These are phyloP conservation scores for Motacilla alba DNA, from an alignment of 2,113 vertebrate genomes.

Conservation along the genomic window DNA sequence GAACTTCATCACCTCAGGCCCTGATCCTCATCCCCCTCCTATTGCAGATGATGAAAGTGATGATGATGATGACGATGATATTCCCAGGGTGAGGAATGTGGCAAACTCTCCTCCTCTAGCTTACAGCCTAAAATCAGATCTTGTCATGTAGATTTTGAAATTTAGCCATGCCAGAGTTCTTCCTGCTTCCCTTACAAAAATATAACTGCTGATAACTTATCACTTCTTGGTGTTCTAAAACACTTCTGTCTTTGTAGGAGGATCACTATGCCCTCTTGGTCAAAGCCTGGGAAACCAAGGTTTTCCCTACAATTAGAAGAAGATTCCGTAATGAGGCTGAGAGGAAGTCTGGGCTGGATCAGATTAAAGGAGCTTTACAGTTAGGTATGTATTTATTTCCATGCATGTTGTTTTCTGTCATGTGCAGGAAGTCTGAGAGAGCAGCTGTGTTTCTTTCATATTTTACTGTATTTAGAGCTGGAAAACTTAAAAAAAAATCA, in stretches of 20 bases:
- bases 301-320: conserved; percentile 96
- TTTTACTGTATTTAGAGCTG: neutral
- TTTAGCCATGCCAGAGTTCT: neutral
- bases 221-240: neutral
- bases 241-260: conserved; percentile 76
- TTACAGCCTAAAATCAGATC: neutral
- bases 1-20: conserved; percentile 93
- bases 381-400: conserved; percentile 76
- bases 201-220: neutral
- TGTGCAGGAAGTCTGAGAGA: neutral
- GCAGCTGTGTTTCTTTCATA: neutral
- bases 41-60: conserved; percentile 96
- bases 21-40: conserved; percentile 88
- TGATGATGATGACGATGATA: conserved; percentile 92
- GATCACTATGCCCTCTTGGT: conserved; percentile 96
- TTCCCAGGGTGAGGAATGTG: conserved; percentile 81
- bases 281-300: conserved; percentile 98
- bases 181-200: neutral
- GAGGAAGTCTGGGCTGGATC: conserved; percentile 95
- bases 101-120: neutral
- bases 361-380: conserved; percentile 97
- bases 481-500: neutral
- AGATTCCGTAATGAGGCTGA: conserved; percentile 98
- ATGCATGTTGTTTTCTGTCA: rapidly evolving
- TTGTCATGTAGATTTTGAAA: neutral